Conservation (phyloP, 2,797 vertebrate genomes). For the Hoplostethus mediterraneus region DNA sequence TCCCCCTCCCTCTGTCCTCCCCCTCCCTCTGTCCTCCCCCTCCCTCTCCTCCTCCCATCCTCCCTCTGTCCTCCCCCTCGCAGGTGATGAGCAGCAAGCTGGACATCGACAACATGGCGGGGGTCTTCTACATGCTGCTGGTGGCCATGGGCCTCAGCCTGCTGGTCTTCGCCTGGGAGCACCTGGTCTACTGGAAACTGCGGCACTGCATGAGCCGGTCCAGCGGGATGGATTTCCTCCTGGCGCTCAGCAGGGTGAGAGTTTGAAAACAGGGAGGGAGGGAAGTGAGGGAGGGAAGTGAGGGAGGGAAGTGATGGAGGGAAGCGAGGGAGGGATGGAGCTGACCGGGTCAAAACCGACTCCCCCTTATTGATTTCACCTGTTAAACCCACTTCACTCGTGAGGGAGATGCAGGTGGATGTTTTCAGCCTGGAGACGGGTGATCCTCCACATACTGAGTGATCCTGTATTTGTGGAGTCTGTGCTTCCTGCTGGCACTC, state of each 20-base stretch:
- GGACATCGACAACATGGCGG: conserved; percentile 87
- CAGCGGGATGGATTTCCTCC: conserved; percentile 89
- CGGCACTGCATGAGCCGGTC: conserved; percentile 89
- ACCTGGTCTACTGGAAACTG: conserved; percentile 92
- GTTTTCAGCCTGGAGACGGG: not conserved
- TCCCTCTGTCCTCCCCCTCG: not conserved
- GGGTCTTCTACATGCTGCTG: conserved; percentile 87
- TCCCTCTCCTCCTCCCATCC: not conserved
- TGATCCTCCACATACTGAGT: too few species aligned
- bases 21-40: not conserved
- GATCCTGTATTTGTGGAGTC: not conserved
- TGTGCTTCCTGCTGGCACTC: conserved; percentile 20
- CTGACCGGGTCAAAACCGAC: too few species aligned
- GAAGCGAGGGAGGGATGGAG: too few species aligned
- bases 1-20: not conserved
- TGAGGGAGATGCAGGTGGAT: too few species aligned
- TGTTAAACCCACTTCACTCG: too few species aligned
- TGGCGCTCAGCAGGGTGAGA: conserved; percentile 92
- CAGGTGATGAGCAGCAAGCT: conserved; percentile 92
- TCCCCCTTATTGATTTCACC: too few species aligned
- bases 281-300: too few species aligned
- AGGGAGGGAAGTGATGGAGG: not conserved
- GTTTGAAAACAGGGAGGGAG: not conserved
- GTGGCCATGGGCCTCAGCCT: conserved; percentile 87
- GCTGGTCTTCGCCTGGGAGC: conserved; percentile 88